These are phyloP conservation scores for Anarhynchus alexandrinus DNA, from an alignment of 2,113 vertebrate species.

Conservation along the genomic window DNA sequence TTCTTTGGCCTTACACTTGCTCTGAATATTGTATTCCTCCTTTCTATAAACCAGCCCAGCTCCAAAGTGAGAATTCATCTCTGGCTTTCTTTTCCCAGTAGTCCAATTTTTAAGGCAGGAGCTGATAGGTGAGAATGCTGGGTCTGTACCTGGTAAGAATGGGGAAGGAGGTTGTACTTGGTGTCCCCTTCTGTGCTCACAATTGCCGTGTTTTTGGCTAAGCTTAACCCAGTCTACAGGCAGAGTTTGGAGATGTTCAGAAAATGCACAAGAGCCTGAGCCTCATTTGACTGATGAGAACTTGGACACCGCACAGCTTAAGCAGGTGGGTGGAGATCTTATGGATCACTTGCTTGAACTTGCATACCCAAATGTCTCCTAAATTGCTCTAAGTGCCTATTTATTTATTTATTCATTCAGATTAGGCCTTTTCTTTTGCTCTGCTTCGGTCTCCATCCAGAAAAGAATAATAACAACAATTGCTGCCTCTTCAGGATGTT, in stretches of 20 bases:
- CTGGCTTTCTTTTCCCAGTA: background rate
- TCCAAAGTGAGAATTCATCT: background rate
- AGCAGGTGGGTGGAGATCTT: background rate
- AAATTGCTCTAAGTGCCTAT: conserved; percentile 28
- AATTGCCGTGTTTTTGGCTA: background rate
- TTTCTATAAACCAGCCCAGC: background rate
- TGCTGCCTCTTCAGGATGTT: background rate
- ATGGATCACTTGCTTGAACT: conserved; percentile 32
- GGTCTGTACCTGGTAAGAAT: background rate
- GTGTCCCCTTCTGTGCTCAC: background rate
- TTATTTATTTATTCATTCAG: conserved; percentile 43
- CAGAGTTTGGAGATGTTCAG: background rate
- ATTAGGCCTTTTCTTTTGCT: conserved; percentile 11
- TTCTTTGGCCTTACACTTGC: background rate
- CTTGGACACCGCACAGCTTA: background rate
- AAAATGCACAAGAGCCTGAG: background rate
- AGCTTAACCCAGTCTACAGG: background rate
- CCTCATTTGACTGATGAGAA: background rate
- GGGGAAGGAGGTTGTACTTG: background rate
- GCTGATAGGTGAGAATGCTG: background rate
- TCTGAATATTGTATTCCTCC: background rate
- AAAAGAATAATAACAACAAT: background rate
- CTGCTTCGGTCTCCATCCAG: background rate
- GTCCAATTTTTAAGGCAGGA: background rate
- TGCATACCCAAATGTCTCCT: background rate